Percentiles rank a stretch among this genome's conserved stretches.
Conservation (phyloP, 2,113 vertebrate species). For the Epinephelus fuscoguttatus region DNA sequence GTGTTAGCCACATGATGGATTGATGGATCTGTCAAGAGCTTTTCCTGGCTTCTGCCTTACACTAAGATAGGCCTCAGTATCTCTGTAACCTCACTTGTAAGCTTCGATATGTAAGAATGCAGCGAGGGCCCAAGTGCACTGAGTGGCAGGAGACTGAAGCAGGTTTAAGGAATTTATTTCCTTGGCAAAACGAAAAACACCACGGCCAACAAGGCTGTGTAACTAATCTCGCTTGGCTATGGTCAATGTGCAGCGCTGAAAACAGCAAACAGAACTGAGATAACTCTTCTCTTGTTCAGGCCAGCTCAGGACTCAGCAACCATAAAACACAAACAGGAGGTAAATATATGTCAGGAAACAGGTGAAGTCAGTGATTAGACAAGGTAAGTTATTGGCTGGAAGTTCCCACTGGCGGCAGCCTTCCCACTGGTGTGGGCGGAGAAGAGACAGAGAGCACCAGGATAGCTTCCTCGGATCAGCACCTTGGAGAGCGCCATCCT, state of each 20-base stretch:
- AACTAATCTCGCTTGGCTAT: neutral
- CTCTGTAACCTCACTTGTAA: neutral
- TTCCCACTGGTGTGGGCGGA: neutral
- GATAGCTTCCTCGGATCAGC: neutral
- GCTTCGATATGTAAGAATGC: neutral
- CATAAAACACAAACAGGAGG: too few relatives aligned
- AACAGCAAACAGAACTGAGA: neutral
- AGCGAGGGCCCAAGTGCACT: neutral
- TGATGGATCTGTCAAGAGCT: conserved; percentile 1
- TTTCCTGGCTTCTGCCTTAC: too few relatives aligned
- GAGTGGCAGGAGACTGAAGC: too few relatives aligned
- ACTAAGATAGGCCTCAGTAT: neutral
- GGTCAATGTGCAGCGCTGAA: neutral
- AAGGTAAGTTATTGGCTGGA: neutral
- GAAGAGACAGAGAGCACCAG: neutral
- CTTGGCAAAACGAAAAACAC: neutral
- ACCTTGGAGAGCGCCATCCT: neutral
- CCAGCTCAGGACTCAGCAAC: too few relatives aligned
- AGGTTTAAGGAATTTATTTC: neutral
- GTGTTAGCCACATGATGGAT: neutral
- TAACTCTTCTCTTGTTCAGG: neutral
- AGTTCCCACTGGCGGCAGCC: neutral
- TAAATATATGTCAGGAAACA: neutral
- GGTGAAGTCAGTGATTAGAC: neutral
- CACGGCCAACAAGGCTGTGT: neutral